Evolutionary conservation across 2,888 invertebrate genomes (phyloP).

Genomic region (Tipula helvola): DNA sequence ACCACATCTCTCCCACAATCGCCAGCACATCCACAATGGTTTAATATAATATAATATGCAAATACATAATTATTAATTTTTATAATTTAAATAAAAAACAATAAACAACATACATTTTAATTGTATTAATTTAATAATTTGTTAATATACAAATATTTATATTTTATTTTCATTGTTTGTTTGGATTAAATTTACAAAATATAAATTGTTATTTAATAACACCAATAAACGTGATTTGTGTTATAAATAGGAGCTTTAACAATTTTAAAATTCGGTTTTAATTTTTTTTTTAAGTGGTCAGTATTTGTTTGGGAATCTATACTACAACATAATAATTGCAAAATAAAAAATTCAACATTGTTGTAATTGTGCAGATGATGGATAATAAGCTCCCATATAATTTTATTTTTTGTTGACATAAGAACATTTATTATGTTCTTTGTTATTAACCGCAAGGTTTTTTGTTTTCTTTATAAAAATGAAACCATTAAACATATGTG

Average conservation of each 20-base stretch:
- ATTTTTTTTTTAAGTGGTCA: background rate
- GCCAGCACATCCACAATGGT: background rate
- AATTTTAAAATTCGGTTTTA: background rate
- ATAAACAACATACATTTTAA: background rate
- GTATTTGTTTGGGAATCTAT: background rate
- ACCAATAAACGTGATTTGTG: background rate
- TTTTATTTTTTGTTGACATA: background rate
- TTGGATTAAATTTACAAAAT: background rate
- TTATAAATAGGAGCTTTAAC: background rate
- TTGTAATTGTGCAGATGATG: background rate
- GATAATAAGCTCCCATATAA: background rate
- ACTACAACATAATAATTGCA: background rate
- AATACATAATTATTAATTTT: background rate
- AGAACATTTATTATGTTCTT: background rate
- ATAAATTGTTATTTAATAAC: background rate
- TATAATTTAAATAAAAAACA: background rate
- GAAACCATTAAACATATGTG: background rate
- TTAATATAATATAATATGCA: background rate
- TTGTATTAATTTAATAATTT: background rate
- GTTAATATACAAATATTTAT: background rate
- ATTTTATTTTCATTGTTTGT: background rate
- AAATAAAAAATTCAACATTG: background rate
- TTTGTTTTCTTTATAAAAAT: background rate
- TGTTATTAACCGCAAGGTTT: background rate
- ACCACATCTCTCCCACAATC: background rate